A percentile compares a stretch with the other conserved stretches of the same genome.
Conservation (phyloP, 1,140 invertebrate genomes). For the Lepidurus arcticus region DNA sequence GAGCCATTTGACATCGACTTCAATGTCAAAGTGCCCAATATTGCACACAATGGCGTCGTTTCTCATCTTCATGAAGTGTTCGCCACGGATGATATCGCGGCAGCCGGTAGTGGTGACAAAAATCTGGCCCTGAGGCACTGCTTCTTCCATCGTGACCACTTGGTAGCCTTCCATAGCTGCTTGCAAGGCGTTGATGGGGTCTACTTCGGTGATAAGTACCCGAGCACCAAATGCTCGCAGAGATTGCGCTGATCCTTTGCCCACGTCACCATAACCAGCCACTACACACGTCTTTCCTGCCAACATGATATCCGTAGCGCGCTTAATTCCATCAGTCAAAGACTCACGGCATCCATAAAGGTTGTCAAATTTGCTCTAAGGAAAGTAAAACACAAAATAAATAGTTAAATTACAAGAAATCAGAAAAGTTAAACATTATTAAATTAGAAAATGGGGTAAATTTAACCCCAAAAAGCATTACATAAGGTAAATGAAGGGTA, state of each 20-base stretch:
- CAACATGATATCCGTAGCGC: constrained; percentile 96
- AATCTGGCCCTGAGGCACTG: constrained; percentile 81
- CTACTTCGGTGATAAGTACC: constrained; percentile 96
- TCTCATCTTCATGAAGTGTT: constrained; percentile 87
- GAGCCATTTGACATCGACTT: constrained; percentile 95
- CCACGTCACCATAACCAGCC: constrained; percentile 98
- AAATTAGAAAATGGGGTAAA: too few relatives aligned
- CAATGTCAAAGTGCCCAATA: constrained; percentile 98
- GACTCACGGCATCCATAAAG: constrained; percentile 98
- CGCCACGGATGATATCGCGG: constrained; percentile 80
- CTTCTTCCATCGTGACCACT: constrained; percentile 95
- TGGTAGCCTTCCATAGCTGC: constrained; percentile 97
- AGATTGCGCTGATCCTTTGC: constrained; percentile 96
- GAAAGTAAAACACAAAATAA: constrained; percentile 33
- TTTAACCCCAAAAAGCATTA: too few relatives aligned
- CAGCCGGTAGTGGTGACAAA: constrained; percentile 98
- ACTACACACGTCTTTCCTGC: constrained; percentile 98
- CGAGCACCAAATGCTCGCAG: constrained; percentile 89
- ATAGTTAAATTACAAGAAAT: too few relatives aligned
- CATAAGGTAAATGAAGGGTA: too few relatives aligned
- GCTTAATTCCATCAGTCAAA: constrained; percentile 95
- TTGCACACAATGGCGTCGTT: constrained; percentile 98
- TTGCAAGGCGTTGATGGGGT: constrained; percentile 98
- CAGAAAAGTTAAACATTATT: too few relatives aligned
- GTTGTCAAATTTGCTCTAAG: constrained; percentile 98